Percentiles rank a stretch among this genome's conserved stretches.
These are phyloP conservation scores for Sparus aurata DNA, from an alignment of 2,797 vertebrate genomes.

Conservation along the genomic window DNA sequence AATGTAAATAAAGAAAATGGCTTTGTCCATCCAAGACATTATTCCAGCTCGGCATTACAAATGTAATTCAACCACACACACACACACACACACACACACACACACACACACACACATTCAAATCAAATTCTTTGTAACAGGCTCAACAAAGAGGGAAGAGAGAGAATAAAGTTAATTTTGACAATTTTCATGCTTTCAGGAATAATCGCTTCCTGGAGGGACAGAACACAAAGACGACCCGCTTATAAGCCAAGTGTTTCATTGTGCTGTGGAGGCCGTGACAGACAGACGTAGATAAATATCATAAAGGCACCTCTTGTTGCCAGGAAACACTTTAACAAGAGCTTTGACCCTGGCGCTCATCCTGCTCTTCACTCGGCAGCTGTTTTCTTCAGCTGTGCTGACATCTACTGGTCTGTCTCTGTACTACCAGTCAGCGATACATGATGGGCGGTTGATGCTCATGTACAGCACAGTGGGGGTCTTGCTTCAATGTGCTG, in stretches of 20 bases:
- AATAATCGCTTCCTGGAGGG: neutral
- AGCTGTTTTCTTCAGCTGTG: slow-evolving; percentile 37
- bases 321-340: slow-evolving; percentile 62
- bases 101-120: neutral
- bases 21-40: neutral
- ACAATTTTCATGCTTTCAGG: slow-evolving; percentile 10
- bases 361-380: neutral
- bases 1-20: neutral
- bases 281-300: slow-evolving; percentile 26
- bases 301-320: slow-evolving; percentile 46
- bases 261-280: neutral
- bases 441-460: neutral
- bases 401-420: slow-evolving; percentile 69
- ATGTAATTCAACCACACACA: neutral
- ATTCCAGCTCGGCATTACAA: neutral
- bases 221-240: slow-evolving; percentile 1
- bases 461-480: neutral
- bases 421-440: slow-evolving; percentile 7
- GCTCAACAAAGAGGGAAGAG: slow-evolving; percentile 3
- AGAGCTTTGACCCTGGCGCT: slow-evolving; percentile 11
- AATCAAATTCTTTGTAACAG: neutral
- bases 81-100: too few species aligned
- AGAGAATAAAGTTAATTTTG: neutral
- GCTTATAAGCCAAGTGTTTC: neutral
- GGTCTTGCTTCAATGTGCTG: neutral